Evolutionary conservation across 2,888 invertebrate genomes (phyloP), one percentile per base, ranked within the genome.

Genomic region (Pachliopta kotzebuea): DNA sequence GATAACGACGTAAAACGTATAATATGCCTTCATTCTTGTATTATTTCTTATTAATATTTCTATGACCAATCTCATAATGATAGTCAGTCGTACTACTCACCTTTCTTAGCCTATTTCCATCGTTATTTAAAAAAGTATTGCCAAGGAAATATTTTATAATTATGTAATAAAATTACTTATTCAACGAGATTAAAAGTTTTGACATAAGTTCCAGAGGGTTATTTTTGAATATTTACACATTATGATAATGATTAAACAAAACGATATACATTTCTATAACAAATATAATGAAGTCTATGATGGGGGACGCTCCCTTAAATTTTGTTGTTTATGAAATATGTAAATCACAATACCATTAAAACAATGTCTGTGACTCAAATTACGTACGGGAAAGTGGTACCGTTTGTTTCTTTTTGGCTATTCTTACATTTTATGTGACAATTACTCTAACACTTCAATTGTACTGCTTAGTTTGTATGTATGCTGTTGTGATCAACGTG

Each of bases 401-500:
- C 9, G 8, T 29, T 52, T 24, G 60, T 60, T 60, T 58, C 45
- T 57, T 24, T 57, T 60, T 60, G 52, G 37, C 18, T 18, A 37
- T 52, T 59, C 56, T 37, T 21, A 20, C 9, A 21, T 53, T 42
- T 18, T 42, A 42, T 42, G 53, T 53, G 60, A 23, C 53, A 53
- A 24, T 59, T 31, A 52, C 37, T 60, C 23, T 42, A 29, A n/a
- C 21, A n/a, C 24, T 53, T 60, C n/a, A 60, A 42, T 54, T 42
- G 53, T 37, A 42, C 20, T 21, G 18, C 37, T 26, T 49, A 29
- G 55, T 55, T 26, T 8, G 11, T 55, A 49, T 37, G 37, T 37
- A 37, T 37, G 37, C n/a, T 54, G 55, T 14, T 45, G 29, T 55
- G 20, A 49, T 14, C 1, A 45, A 55, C 54, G 26, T 26, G 14